A percentile compares a stretch with the other conserved stretches of the same genome.
These are phyloP conservation scores for Pangasius larnaudii DNA, from an alignment of 2,797 vertebrate species.

Conservation along the genomic window DNA sequence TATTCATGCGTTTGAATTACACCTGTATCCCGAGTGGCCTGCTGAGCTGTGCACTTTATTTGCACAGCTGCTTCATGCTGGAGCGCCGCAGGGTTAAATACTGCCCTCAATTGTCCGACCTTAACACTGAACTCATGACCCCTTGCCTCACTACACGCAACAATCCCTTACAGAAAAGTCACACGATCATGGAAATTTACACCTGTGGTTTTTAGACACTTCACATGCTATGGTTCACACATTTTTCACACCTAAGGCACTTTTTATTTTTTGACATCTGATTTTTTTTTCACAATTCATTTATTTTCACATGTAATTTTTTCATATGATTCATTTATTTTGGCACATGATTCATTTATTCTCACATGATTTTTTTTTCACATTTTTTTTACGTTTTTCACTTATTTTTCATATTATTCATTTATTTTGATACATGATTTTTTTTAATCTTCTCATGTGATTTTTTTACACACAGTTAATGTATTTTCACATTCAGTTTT, in stretches of 20 bases:
- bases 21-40: constrained; percentile 58
- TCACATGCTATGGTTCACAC: neutral
- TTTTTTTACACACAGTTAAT: neutral
- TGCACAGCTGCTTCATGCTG: constrained; percentile 61
- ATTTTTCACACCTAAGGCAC: neutral
- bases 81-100: constrained; percentile 57
- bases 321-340: neutral
- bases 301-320: neutral
- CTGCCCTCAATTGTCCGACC: constrained; percentile 68
- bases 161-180: constrained; percentile 25
- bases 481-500: no score
- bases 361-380: neutral
- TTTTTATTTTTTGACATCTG: neutral
- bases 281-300: neutral
- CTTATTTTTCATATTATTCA: neutral
- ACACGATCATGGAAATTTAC: neutral
- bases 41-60: constrained; percentile 49
- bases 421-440: neutral
- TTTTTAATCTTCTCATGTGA: neutral
- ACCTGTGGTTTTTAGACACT: neutral
- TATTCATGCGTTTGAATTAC: constrained; percentile 60
- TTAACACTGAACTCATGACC: constrained; percentile 67
- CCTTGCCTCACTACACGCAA: constrained; percentile 46
- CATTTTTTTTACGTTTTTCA: no score
- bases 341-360: neutral